Base-by-base conservation (phyloP, 2,113 vertebrate genomes). In the Embiotoca jacksoni region DNA sequence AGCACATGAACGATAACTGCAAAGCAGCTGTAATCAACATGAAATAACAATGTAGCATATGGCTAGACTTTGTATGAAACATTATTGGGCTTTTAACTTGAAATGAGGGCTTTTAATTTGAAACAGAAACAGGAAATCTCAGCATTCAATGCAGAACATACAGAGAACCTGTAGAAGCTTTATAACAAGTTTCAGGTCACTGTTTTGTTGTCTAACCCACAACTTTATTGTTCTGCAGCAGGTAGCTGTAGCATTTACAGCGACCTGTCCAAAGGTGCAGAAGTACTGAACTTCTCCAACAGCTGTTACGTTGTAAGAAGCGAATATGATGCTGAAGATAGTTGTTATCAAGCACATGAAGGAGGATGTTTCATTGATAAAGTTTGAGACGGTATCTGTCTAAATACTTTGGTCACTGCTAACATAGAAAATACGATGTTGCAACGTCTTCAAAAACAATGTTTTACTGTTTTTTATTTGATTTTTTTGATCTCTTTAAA, bases 331-430 rank as follows among this genome's bases (percentile, higher is more conserved):
- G 47, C 44, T 72, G 47, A 61, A 33, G 14, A 31, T 55, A 36
- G 33, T 41, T 23, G 11, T 23, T 23, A 23, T n/a, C n/a, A n/a
- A n/a, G n/a, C n/a, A n/a, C 23, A 23, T 23, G 23, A 23, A 23
- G 23, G 23, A 23, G 23, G 23, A 23, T 23, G 23, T 23, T 23
- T 23, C 23, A 62, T 23, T 47, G 53, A 39, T 0, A 32, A 47
- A 15, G 8, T 33, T n/a, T 52, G 32, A 23, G 58, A 70, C 65
- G 47, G 7, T 30, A 33, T 75, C 54, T 75, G 53, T 59, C 53
- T 70, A 0, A 70, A 35, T n/a, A 16, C 32, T 56, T 35, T 49
- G 32, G 13, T 61, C 39, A 53, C 8, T 53, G 44, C 46, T 52
- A 2, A 41, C 54, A 15, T n/a, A 10, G 23, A 15, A 53, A 49